phyloP scores from a whole-genome alignment of 2,797 vertebrate species.

The Margarornis squamiger region DNA sequence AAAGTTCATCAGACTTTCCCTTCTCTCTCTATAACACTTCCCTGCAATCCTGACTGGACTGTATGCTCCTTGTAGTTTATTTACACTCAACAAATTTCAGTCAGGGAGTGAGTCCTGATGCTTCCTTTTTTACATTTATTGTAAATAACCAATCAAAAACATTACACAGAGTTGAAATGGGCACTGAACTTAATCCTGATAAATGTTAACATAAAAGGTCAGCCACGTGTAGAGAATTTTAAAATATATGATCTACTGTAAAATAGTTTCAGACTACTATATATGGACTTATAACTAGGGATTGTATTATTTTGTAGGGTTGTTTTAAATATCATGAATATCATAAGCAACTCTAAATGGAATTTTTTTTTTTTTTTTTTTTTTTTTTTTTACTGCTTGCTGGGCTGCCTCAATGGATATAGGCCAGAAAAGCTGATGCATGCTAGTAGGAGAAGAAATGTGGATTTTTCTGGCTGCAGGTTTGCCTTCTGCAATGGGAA shows the following conservation, averaged over 20 bases:
- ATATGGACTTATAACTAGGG: not conserved
- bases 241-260: not conserved
- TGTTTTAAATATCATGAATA: not conserved
- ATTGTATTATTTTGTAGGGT: not conserved
- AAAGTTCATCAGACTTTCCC: not conserved
- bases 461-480: not conserved
- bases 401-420: not conserved
- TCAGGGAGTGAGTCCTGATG: not conserved
- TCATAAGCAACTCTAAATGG: not conserved
- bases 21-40: not conserved
- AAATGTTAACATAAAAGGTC: not conserved
- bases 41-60: not conserved
- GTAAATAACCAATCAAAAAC: not conserved
- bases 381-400: not conserved
- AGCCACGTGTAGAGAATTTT: not conserved
- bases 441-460: not conserved
- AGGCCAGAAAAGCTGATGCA: not conserved
- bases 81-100: not conserved
- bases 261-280: not conserved
- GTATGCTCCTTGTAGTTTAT: not conserved
- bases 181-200: not conserved
- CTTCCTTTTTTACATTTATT: not conserved
- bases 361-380: not conserved
- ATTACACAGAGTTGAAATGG: not conserved
- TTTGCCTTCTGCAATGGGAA: not conserved